These are phyloP conservation scores for Eupithecia abbreviata DNA, from an alignment of 2,888 invertebrate species.

Conservation along the genomic window DNA sequence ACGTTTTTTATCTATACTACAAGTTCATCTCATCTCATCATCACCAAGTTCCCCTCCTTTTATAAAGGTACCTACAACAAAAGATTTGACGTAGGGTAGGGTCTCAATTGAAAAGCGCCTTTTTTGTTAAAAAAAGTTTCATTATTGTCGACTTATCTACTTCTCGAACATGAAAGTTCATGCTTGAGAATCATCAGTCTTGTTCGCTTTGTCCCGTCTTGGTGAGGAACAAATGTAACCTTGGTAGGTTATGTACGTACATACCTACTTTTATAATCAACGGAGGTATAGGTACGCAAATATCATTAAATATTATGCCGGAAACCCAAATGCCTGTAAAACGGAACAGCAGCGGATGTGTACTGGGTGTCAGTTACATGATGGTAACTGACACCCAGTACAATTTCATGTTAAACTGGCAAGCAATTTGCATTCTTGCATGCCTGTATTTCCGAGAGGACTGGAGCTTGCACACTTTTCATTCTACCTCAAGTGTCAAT, in stretches of 20 bases:
- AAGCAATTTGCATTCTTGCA: no score
- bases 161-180: constrained; percentile 18
- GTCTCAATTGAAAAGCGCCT: constrained; percentile 23
- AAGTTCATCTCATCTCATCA: background rate
- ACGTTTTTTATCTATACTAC: background rate
- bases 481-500: no score
- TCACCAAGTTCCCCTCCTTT: background rate
- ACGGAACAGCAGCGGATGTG: no score
- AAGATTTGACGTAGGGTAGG: background rate
- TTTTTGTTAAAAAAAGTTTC: constrained; percentile 29
- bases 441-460: no score
- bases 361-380: no score
- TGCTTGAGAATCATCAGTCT: background rate
- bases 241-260: background rate
- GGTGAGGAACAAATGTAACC: background rate
- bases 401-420: no score
- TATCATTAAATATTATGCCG: no score
- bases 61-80: background rate
- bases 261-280: background rate
- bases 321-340: no score
- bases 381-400: no score
- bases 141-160: constrained; percentile 30
- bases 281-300: background rate
- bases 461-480: no score
- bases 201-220: background rate